Base-by-base conservation (phyloP, 2,113 vertebrate genomes). In the Octodon degus region DNA sequence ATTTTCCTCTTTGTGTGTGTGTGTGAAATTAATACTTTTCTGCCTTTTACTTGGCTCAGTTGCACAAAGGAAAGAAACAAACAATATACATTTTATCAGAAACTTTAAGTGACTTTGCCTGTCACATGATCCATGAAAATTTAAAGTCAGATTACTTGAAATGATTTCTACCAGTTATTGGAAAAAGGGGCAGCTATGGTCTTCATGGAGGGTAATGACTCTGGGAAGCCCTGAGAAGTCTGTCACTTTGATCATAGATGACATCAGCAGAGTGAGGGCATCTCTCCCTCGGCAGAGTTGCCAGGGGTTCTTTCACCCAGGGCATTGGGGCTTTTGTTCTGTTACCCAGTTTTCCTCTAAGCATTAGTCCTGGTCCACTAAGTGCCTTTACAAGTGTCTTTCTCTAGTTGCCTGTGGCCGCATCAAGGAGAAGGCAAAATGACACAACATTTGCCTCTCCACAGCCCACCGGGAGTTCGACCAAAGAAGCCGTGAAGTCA, bases 81-180 rank as follows among this genome's bases (percentile, higher is more conserved):
- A 55, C 84, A 1, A 13, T 40, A 24, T 34, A 86, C 22, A 68
- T 47, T 67, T 60, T 47, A n/a, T 27, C 27, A 62, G 53, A 87
- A 96, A 79, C 32, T 43, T 50, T 37, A 70, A 90, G 10, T 60
- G 6, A 90, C 74, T 68, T 88, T 86, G 79, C 65, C 47, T 70
- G 17, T 82, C 50, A 74, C 85, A 90, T 91, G 98, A 97, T 47
- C 98, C 98, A 94, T 99, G 98, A 97, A 98, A 99, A 92, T 97
- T 98, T 6, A 98, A 99, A 97, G 99, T 98, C 98, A 98, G 97
- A 98, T 98, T 83, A 98, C 98, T n/a, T 98, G 98, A 86, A 99
- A 98, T 80, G 98, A 98, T 96, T 98, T 99, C 62, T 72, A 82
- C 98, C 96, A 19, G 98, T 99, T 91, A 98, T 97, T 91, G 24